Evolutionary conservation across 2,888 invertebrate genomes (phyloP).

Genomic region (Junonia oenone): DNA sequence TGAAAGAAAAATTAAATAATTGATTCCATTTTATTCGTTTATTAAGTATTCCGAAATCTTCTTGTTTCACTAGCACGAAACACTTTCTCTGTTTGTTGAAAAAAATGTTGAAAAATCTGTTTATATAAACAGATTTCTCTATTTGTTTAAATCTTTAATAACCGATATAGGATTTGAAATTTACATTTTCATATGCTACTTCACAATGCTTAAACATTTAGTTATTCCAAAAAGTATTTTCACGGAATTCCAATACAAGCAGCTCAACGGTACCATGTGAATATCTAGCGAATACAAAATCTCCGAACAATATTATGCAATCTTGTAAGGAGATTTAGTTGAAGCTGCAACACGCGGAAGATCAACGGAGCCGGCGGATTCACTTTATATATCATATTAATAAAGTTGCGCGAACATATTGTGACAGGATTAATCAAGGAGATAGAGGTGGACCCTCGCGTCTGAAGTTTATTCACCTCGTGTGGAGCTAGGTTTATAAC

Average conservation of each 20-base stretch:
- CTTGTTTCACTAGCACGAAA: too few species aligned
- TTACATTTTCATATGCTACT: neutral
- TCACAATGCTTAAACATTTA: neutral
- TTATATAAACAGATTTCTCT: too few species aligned
- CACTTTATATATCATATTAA: constrained; percentile 29
- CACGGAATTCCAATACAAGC: neutral
- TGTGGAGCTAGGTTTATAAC: constrained; percentile 12
- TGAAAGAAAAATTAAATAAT: too few species aligned
- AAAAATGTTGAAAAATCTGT: too few species aligned
- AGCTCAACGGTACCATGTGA: constrained; percentile 1
- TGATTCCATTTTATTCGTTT: too few species aligned
- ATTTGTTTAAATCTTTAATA: too few species aligned
- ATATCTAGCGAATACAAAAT: constrained; percentile 14
- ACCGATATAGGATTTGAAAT: too few species aligned
- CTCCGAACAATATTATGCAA: constrained; percentile 16
- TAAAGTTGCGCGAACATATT: constrained; percentile 31
- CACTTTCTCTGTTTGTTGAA: too few species aligned
- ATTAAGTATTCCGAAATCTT: too few species aligned
- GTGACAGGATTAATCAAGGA: constrained; percentile 31
- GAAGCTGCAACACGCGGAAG: constrained; percentile 20
- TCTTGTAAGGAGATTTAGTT: constrained; percentile 11
- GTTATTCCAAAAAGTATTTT: neutral
- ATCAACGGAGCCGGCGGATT: constrained; percentile 20
- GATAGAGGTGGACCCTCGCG: constrained; percentile 26
- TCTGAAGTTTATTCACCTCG: constrained; percentile 23